A percentile compares a stretch with the other conserved stretches of the same genome.
Evolutionary conservation across 2,888 invertebrate species (phyloP).

Genomic region (Odontomyia ornata): DNA sequence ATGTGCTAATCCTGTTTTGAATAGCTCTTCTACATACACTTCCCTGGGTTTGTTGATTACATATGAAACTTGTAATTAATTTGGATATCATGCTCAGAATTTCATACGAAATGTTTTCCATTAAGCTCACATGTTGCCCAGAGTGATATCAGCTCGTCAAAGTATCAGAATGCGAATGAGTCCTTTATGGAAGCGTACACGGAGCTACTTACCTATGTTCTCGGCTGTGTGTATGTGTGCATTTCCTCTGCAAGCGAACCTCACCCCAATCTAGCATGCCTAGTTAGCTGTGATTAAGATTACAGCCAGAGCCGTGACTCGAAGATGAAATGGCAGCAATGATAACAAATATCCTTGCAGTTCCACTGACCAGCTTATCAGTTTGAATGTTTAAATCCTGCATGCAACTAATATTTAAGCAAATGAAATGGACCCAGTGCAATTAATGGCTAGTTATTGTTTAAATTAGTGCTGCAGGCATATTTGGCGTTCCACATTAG

Average conservation of each 20-base stretch:
- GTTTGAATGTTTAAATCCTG: too few species aligned
- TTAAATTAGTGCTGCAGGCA: neutral
- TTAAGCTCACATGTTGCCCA: conserved; percentile 46
- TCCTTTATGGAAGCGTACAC: neutral
- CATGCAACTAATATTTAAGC: neutral
- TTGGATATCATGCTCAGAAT: conserved; percentile 47
- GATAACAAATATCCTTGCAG: neutral
- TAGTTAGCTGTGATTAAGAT: conserved; percentile 3
- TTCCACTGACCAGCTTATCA: too few species aligned
- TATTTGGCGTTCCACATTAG: too few species aligned
- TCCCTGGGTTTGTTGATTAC: conserved; percentile 46
- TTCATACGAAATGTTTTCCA: conserved; percentile 45
- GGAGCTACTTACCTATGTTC: neutral
- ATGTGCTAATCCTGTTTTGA: conserved; percentile 46
- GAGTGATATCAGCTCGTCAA: conserved; percentile 16
- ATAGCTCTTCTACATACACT: conserved; percentile 17
- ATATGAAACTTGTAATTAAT: conserved; percentile 49
- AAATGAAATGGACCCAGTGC: neutral
- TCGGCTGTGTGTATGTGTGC: neutral
- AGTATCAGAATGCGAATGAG: conserved; percentile 5
- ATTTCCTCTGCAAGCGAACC: too few species aligned
- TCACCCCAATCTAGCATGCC: neutral
- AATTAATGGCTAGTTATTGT: neutral
- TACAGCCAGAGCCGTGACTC: neutral
- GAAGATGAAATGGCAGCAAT: neutral